phyloP scores from a whole-genome alignment of 2,113 vertebrate genomes.

The Arenaria interpres region DNA sequence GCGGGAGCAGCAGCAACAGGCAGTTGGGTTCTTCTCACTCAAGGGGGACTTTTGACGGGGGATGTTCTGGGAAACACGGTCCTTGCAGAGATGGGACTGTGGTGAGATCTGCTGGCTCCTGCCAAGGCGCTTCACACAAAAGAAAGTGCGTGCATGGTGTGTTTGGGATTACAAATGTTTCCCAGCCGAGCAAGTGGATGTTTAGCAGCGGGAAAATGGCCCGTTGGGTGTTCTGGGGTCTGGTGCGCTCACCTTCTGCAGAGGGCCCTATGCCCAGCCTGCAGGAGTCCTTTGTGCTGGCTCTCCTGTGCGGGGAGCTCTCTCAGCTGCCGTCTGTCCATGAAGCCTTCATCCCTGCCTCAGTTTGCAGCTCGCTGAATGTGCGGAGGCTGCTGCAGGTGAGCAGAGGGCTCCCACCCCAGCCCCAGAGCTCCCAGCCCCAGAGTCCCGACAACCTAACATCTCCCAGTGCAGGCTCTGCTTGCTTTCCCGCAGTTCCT shows the following conservation, averaged over 20 bases:
- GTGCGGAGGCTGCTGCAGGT: background rate
- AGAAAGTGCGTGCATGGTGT: background rate
- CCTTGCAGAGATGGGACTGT: background rate
- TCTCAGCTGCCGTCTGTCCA: background rate
- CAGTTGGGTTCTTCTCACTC: background rate
- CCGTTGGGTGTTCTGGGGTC: background rate
- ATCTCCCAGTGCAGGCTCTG: background rate
- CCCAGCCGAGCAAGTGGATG: background rate
- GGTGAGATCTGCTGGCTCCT: background rate
- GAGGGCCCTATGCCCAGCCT: background rate
- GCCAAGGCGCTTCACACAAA: background rate
- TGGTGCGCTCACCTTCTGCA: background rate
- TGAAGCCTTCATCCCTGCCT: background rate
- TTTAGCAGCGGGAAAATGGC: background rate
- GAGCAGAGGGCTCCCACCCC: background rate
- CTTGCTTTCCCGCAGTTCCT: background rate
- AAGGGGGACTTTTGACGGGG: background rate
- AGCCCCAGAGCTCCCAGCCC: background rate
- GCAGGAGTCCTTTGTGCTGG: background rate
- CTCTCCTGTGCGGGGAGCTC: background rate
- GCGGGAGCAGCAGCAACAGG: background rate
- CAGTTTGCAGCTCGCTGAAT: background rate
- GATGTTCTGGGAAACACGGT: background rate
- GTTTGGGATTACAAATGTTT: background rate
- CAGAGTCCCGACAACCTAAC: background rate